A percentile compares a stretch with the other conserved stretches of the same genome.
Evolutionary conservation across 2,113 vertebrate genomes (phyloP).

Genomic region (Marcusenius ussheri): DNA sequence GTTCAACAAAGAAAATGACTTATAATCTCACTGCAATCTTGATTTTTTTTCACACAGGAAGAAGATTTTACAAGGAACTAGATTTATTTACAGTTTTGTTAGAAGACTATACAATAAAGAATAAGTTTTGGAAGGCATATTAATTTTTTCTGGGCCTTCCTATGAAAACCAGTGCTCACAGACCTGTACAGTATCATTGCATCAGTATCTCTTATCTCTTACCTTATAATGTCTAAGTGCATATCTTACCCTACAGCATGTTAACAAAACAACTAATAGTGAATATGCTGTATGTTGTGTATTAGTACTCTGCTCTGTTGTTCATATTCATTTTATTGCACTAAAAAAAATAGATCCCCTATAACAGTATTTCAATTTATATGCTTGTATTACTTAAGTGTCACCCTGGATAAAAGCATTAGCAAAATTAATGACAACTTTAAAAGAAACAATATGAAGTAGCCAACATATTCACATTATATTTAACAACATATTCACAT

Average conservation of each 20-base stretch:
- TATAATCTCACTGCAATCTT: constrained; percentile 49
- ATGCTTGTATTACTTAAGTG: constrained; percentile 19
- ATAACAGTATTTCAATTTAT: constrained; percentile 26
- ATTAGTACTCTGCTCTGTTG: constrained; percentile 32
- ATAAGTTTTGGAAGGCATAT: not conserved
- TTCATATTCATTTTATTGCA: not conserved
- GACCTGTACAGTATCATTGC: constrained; percentile 59
- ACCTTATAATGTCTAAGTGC: constrained; percentile 39
- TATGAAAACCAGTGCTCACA: constrained; percentile 52
- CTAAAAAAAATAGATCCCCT: not conserved
- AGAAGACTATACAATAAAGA: not conserved
- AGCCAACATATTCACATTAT: constrained; percentile 58
- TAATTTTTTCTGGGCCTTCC: constrained; percentile 25
- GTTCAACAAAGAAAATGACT: constrained; percentile 60
- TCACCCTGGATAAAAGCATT: constrained; percentile 41
- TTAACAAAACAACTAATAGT: not conserved
- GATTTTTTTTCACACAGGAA: constrained; percentile 46
- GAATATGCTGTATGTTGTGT: not conserved
- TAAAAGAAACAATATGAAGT: constrained; percentile 45
- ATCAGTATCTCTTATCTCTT: constrained; percentile 48
- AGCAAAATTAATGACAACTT: constrained; percentile 40
- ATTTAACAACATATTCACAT: constrained; percentile 50
- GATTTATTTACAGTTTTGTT: constrained; percentile 61
- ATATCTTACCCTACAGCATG: constrained; percentile 44
- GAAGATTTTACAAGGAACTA: constrained; percentile 50